Evolutionary conservation across 2,113 vertebrate genomes (phyloP), one percentile per base, ranked within the genome.

Genomic region (Psittacara wagleri): DNA sequence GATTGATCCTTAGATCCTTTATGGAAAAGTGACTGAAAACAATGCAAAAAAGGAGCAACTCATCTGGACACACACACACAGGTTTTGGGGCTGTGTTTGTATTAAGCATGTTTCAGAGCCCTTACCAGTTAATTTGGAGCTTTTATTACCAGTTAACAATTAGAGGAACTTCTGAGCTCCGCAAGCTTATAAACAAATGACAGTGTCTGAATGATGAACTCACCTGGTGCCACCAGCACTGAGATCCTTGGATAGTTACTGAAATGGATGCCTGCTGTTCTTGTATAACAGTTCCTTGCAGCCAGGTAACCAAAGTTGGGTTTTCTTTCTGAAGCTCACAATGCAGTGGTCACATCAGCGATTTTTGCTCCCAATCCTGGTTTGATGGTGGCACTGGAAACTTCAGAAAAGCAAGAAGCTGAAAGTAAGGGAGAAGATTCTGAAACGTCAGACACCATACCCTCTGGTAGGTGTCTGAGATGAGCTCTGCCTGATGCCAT

Each of bases 261-360:
- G 12, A 52, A 74, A 51, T 9, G 23, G 63, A 10, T 39, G 25
- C 51, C 23, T 91, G n/a, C 52, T 90, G 3, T 77, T 92, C 19
- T 72, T 95, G 88, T 80, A 41, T 83, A 94, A 88, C 37, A 37
- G 25, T 72, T 91, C 67, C n/a, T 86, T 96, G 54, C 89, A 92
- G 73, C 52, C 76, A 82, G 10, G 37, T 93, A 88, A 78, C 63
- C 24, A 86, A 78, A 91, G 27, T 13, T 16, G 68, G 18, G 8
- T 89, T 94, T 41, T 96, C 77, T 97, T 94, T 92, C 61, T 92
- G 70, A 78, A 99, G 99, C 99, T 5, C 99, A 99, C 97, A 99
- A 99, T 69, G 99, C 99, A 25, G 99, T 99, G 43, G 99, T 99
- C 95, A 99, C 99, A 28, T 99, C 99, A 10, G 99, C 99, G 0